Percentiles rank a stretch among this genome's conserved stretches.
Evolutionary conservation across 2,888 invertebrate genomes (phyloP).

Genomic region (Amphimallon solstitiale): DNA sequence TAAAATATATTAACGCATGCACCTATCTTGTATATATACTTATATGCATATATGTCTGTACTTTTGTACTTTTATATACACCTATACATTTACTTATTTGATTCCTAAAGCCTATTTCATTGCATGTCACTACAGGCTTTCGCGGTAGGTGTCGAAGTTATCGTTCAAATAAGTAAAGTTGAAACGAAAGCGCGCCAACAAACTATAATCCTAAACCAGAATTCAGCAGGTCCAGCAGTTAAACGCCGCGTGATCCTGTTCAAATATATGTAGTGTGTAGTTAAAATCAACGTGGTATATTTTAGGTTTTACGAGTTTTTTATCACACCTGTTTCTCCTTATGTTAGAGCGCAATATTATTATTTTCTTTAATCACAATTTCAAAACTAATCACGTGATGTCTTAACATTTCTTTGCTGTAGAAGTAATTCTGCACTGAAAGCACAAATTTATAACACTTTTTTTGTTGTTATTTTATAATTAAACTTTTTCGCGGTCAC

Average conservation of each 20-base stretch:
- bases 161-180: conserved; percentile 44
- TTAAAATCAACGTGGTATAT: conserved; percentile 60
- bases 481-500: conserved; percentile 34
- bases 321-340: conserved; percentile 59
- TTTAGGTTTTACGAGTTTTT: conserved; percentile 59
- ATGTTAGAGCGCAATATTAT: neutral
- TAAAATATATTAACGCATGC: neutral
- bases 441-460: conserved; percentile 16
- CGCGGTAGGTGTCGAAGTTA: conserved; percentile 61
- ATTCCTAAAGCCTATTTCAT: conserved; percentile 62
- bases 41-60: neutral
- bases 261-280: conserved; percentile 60
- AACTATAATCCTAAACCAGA: conserved; percentile 36
- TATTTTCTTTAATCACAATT: neutral
- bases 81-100: conserved; percentile 59
- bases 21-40: neutral
- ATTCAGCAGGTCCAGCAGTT: conserved; percentile 48
- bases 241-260: conserved; percentile 59
- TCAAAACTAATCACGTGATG: neutral
- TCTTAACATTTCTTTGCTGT: too few species aligned
- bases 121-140: conserved; percentile 62
- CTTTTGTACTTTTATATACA: conserved; percentile 35
- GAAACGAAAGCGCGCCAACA: conserved; percentile 30
- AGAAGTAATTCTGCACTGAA: neutral
- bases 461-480: neutral